phyloP scores from a whole-genome alignment of 2,113 vertebrate genomes.

The Rafetus swinhoei region DNA sequence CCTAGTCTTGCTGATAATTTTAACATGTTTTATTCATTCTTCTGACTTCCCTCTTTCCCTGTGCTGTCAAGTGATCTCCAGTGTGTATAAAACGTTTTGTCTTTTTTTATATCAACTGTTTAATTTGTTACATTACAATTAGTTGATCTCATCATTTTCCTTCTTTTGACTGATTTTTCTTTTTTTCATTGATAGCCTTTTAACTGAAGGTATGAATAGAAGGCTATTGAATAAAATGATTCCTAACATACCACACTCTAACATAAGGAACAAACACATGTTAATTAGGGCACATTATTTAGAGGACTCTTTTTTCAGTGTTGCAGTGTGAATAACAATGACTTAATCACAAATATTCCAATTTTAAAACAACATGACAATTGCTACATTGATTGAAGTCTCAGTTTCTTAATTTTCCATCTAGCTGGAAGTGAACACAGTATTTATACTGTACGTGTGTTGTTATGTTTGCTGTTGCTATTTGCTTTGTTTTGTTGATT shows the following conservation, averaged over 20 bases:
- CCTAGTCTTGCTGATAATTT: neutral
- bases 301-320: constrained; percentile 28
- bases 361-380: constrained; percentile 27
- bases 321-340: constrained; percentile 38
- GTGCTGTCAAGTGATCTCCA: neutral
- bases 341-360: constrained; percentile 38
- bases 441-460: neutral
- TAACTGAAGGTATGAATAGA: neutral
- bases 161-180: neutral
- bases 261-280: constrained; percentile 1
- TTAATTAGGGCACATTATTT: constrained; percentile 25
- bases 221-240: neutral
- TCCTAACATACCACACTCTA: neutral
- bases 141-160: neutral
- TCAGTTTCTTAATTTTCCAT: constrained; percentile 15
- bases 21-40: neutral
- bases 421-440: neutral
- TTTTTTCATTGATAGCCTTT: neutral
- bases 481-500: constrained; percentile 13
- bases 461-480: neutral
- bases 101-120: neutral
- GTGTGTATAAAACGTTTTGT: neutral
- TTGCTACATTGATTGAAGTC: constrained; percentile 10
- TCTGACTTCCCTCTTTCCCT: neutral
- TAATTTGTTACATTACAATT: neutral